Conservation (phyloP, 2,888 invertebrate genomes). For the Cheilosia vernalis region DNA sequence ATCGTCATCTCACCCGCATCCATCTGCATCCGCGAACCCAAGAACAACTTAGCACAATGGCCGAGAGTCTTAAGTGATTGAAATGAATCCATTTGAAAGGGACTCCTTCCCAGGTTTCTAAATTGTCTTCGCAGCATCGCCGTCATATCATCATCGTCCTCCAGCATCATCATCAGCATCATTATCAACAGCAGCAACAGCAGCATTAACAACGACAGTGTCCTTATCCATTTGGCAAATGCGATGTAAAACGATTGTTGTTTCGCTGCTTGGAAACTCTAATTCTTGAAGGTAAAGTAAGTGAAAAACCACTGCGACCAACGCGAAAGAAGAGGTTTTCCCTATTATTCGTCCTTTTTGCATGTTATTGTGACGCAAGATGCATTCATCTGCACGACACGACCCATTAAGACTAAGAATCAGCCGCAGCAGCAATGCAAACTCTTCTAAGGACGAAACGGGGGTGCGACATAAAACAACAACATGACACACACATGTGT, state of each 20-base stretch:
- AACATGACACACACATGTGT: slow-evolving; percentile 36
- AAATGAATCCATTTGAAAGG: slow-evolving; percentile 71
- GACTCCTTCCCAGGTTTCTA: slow-evolving; percentile 57
- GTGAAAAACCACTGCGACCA: slow-evolving; percentile 74
- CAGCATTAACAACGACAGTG: slow-evolving; percentile 35
- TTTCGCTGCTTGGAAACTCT: slow-evolving; percentile 61
- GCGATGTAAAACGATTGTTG: slow-evolving; percentile 72
- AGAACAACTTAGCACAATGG: slow-evolving; percentile 63
- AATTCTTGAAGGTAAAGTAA: slow-evolving; percentile 72
- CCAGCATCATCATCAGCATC: slow-evolving; percentile 13
- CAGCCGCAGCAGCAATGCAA: slow-evolving; percentile 45
- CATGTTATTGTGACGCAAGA: slow-evolving; percentile 66
- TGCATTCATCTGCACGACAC: slow-evolving; percentile 58
- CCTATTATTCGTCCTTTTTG: slow-evolving; percentile 54
- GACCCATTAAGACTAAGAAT: slow-evolving; percentile 68
- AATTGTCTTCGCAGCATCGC: slow-evolving; percentile 58
- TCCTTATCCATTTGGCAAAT: slow-evolving; percentile 72
- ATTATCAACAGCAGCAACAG: neutral
- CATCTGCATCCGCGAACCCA: slow-evolving; percentile 20
- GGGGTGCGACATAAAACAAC: slow-evolving; percentile 18
- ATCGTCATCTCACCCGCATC: slow-evolving; percentile 57
- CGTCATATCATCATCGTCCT: slow-evolving; percentile 6
- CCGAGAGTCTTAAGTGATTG: slow-evolving; percentile 72
- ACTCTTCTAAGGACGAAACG: slow-evolving; percentile 49
- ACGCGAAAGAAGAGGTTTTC: slow-evolving; percentile 52